These are phyloP conservation scores for Scomber colias DNA, from an alignment of 2,113 vertebrate genomes.

Conservation along the genomic window DNA sequence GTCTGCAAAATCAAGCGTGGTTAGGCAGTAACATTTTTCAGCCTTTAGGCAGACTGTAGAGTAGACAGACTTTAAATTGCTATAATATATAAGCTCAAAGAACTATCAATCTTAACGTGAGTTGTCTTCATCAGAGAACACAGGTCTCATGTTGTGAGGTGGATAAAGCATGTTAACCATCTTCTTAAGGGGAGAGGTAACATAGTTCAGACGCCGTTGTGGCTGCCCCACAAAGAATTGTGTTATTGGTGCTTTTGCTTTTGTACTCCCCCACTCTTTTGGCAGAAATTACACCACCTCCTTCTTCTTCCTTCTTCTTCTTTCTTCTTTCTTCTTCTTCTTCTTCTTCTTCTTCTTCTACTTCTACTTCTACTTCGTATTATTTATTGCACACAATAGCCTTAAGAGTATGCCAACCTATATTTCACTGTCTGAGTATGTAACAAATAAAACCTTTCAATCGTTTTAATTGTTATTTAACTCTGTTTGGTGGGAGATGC, in stretches of 20 bases:
- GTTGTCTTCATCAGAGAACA: background rate
- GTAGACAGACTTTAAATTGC: background rate
- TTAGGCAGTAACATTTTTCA: too few relatives aligned
- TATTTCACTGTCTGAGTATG: background rate
- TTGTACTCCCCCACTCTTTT: background rate
- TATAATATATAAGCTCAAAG: background rate
- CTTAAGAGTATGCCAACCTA: background rate
- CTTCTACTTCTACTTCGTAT: background rate
- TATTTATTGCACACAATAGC: too few relatives aligned
- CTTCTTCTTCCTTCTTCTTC: too few relatives aligned
- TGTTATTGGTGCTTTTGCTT: too few relatives aligned
- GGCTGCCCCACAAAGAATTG: background rate
- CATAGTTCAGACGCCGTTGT: background rate
- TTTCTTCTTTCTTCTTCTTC: too few relatives aligned
- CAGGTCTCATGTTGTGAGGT: background rate
- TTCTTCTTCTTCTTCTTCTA: too few relatives aligned
- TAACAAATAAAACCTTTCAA: background rate
- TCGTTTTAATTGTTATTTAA: background rate
- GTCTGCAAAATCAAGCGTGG: background rate
- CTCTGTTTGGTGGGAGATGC: too few relatives aligned
- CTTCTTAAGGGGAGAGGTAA: background rate
- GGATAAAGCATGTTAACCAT: background rate
- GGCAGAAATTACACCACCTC: background rate
- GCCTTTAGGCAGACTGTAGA: background rate
- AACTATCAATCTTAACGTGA: background rate